phyloP scores from a whole-genome alignment of 2,888 invertebrate genomes.

The Parnassius apollo region DNA sequence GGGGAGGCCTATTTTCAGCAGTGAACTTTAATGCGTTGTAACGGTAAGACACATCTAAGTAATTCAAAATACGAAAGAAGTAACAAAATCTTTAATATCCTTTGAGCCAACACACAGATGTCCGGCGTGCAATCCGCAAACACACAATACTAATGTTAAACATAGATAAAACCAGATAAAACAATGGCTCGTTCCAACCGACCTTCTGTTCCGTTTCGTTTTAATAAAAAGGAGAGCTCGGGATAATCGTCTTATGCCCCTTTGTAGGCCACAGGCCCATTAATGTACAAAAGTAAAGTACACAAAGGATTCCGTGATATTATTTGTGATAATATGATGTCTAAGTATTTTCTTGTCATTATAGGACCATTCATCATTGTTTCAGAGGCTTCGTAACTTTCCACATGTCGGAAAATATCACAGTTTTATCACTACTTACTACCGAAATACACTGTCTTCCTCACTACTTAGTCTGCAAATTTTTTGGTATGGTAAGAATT shows the following conservation, averaged over 20 bases:
- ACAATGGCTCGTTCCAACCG: slow-evolving; percentile 15
- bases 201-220: slow-evolving; percentile 20
- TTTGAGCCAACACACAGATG: slow-evolving; percentile 1
- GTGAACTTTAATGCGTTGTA: too few species aligned
- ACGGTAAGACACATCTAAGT: too few species aligned
- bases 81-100: not conserved
- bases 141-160: slow-evolving; percentile 14
- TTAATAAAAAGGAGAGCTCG: slow-evolving; percentile 22
- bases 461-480: too few species aligned
- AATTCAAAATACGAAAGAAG: not conserved
- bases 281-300: slow-evolving; percentile 22
- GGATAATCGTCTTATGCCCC: slow-evolving; percentile 27
- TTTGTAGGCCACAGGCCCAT: slow-evolving; percentile 18
- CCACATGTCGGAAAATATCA: too few species aligned
- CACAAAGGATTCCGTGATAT: slow-evolving; percentile 23
- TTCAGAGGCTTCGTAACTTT: not conserved
- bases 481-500: too few species aligned
- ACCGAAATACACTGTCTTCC: too few species aligned
- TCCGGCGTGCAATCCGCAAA: slow-evolving; percentile 15
- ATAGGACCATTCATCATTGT: slow-evolving; percentile 1
- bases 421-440: too few species aligned
- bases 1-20: too few species aligned
- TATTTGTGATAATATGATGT: slow-evolving; percentile 21
- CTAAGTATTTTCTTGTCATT: not conserved
- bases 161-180: slow-evolving; percentile 18